These are phyloP conservation scores for Ptychobarbus kaznakovi DNA, from an alignment of 2,797 vertebrate genomes.

Conservation along the genomic window DNA sequence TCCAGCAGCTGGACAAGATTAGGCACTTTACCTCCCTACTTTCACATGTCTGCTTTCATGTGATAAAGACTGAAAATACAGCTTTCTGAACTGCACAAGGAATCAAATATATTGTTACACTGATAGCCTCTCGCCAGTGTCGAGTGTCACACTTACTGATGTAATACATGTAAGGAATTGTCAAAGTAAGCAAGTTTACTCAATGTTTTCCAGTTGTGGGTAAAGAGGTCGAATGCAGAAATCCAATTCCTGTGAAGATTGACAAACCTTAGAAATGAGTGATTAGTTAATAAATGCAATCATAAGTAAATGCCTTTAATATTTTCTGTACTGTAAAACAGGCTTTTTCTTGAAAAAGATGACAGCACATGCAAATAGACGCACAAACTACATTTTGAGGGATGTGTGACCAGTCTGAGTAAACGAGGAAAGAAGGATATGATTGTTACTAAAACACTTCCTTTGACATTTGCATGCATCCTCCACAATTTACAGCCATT, in stretches of 20 bases:
- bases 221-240: background rate
- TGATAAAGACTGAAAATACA: slow-evolving; percentile 80
- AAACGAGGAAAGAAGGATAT: background rate
- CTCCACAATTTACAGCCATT: background rate
- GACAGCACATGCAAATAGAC: background rate
- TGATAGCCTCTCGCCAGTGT: background rate
- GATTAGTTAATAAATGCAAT: background rate
- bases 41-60: slow-evolving; percentile 84
- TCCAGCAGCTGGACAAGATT: slow-evolving; percentile 79
- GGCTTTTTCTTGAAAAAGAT: background rate
- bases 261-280: background rate
- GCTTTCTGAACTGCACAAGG: slow-evolving; percentile 61
- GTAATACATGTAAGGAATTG: background rate
- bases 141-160: background rate
- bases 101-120: slow-evolving; percentile 40
- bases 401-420: background rate
- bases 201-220: too few relatives aligned
- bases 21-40: slow-evolving; percentile 72
- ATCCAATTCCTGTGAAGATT: background rate
- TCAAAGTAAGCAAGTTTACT: slow-evolving; percentile 4
- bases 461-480: slow-evolving; percentile 22
- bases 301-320: background rate
- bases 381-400: background rate
- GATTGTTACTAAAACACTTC: slow-evolving; percentile 8
- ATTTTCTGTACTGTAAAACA: background rate